A percentile compares a stretch with the other conserved stretches of the same genome.
Evolutionary conservation across 2,888 invertebrate genomes (phyloP).

Genomic region (Caenorhabditis uteleia): DNA sequence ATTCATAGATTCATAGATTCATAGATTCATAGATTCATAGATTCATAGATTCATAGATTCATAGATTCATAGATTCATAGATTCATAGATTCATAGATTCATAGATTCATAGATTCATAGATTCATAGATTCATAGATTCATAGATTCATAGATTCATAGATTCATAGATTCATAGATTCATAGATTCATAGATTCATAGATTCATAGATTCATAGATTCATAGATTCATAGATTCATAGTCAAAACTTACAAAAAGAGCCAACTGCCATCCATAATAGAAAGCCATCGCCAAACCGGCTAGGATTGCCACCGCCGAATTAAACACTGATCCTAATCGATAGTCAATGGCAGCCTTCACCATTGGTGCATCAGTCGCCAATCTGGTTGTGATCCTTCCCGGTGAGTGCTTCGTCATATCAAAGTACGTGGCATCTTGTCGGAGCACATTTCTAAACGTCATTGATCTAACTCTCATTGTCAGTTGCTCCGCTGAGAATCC

Average conservation of each 20-base stretch:
- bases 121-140: no score
- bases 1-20: no score
- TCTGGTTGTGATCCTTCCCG: constrained; percentile 70
- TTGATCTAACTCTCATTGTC: constrained; percentile 68
- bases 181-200: no score
- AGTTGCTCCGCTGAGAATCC: constrained; percentile 66
- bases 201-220: no score
- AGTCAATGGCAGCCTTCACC: constrained; percentile 71
- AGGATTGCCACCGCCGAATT: constrained; percentile 69
- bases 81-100: no score
- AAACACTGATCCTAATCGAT: constrained; percentile 70
- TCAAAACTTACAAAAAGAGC: constrained; percentile 68
- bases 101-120: no score
- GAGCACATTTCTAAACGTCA: constrained; percentile 67
- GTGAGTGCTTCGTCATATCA: constrained; percentile 69
- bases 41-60: no score
- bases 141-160: no score
- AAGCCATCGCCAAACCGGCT: constrained; percentile 70
- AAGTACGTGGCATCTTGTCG: constrained; percentile 71
- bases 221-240: not conserved
- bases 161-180: no score
- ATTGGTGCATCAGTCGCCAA: constrained; percentile 71
- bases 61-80: no score
- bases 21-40: no score
- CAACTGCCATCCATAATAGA: constrained; percentile 72